A percentile compares a stretch with the other conserved stretches of the same genome.
Conservation (phyloP, 2,113 vertebrate species). For the Charina bottae region DNA sequence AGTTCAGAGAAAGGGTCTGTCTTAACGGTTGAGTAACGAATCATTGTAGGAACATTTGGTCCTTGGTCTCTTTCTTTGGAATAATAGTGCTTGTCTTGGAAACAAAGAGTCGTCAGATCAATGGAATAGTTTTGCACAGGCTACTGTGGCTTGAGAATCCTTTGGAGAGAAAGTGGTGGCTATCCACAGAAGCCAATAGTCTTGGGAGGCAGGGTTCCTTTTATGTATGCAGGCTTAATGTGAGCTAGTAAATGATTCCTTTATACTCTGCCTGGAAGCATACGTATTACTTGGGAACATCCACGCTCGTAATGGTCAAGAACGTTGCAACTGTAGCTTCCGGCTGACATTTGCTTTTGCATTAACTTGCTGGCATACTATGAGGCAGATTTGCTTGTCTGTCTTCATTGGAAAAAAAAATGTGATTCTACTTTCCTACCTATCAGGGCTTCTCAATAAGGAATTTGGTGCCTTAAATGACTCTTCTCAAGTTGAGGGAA, state of each 20-base stretch:
- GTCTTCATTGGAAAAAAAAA: neutral
- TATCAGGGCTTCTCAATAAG: slow-evolving; percentile 8
- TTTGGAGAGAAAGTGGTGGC: neutral
- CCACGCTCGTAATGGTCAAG: neutral
- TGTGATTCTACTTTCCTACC: neutral
- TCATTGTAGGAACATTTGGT: slow-evolving; percentile 9
- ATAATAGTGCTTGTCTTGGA: neutral
- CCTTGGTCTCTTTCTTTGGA: neutral
- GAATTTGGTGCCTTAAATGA: slow-evolving; percentile 32
- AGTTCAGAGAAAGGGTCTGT: neutral
- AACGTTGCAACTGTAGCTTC: neutral
- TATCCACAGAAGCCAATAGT: neutral
- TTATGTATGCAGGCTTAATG: neutral
- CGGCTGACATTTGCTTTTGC: neutral
- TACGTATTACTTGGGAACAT: neutral
- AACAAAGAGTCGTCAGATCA: neutral
- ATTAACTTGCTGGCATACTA: neutral
- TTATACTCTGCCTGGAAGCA: neutral
- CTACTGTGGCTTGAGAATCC: neutral
- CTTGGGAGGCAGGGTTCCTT: neutral
- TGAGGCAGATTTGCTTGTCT: neutral
- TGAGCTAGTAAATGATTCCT: neutral
- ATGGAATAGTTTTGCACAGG: neutral
- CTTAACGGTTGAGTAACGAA: neutral
- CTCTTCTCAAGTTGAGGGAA: slow-evolving; percentile 6